Conservation (phyloP, 2,113 vertebrate species). For the Gymnarchus niloticus region DNA sequence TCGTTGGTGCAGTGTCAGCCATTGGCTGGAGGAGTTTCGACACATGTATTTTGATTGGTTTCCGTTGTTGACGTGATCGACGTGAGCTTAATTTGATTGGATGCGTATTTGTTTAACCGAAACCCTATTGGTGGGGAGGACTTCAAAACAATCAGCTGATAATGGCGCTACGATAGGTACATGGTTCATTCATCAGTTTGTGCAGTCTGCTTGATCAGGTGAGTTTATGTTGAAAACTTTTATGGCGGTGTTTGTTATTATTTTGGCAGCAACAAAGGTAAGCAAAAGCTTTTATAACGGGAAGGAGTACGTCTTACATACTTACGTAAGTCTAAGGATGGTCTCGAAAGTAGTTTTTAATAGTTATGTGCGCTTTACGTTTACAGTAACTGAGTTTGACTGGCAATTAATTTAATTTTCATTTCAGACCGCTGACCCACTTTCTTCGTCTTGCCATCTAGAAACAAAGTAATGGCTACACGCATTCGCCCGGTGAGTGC, state of each 20-base stretch:
- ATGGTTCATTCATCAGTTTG: not conserved
- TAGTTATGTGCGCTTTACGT: not conserved
- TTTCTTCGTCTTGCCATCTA: not conserved
- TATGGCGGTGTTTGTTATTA: not conserved
- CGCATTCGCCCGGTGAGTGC: conserved; percentile 63
- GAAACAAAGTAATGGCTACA: conserved; percentile 53
- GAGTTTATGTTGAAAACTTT: not conserved
- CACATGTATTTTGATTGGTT: conserved; percentile 37
- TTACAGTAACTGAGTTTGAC: not conserved
- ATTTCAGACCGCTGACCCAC: not conserved
- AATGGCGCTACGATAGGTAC: not conserved
- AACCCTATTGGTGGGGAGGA: conserved; percentile 43
- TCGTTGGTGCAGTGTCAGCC: conserved; percentile 21
- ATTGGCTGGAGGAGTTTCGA: not conserved
- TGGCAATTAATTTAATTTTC: not conserved
- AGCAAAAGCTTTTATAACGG: not conserved
- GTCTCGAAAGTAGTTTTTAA: not conserved
- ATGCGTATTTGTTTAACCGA: not conserved
- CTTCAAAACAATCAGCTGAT: conserved; percentile 49
- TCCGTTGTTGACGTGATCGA: conserved; percentile 52
- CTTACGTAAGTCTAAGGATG: not conserved
- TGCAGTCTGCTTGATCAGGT: not conserved
- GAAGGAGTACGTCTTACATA: not conserved
- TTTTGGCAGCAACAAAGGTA: not conserved
- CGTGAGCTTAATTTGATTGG: conserved; percentile 24